Conservation (phyloP, 1,140 invertebrate genomes). For the Drosophila insularis region DNA sequence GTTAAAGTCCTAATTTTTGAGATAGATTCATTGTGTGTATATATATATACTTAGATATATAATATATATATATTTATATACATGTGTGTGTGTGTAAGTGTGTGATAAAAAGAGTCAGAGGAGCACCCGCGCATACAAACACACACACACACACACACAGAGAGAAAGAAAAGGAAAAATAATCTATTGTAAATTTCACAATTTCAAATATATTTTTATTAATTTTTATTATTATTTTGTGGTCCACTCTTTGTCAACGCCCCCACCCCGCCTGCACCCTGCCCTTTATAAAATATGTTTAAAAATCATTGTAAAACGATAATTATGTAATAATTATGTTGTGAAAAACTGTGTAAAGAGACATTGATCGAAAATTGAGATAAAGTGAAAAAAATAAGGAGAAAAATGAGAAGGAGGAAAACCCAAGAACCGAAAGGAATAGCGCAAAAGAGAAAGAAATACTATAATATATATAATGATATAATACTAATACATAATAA, state of each 20-base stretch:
- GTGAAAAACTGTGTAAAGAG: slow-evolving; percentile 63
- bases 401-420: not conserved
- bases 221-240: slow-evolving; percentile 1
- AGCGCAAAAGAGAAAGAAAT: slow-evolving; percentile 41
- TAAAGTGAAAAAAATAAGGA: not conserved
- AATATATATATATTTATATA: slow-evolving; percentile 2
- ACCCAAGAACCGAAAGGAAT: slow-evolving; percentile 3
- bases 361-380: slow-evolving; percentile 1
- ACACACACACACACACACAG: not conserved
- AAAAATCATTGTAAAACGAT: slow-evolving; percentile 46
- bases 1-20: not conserved
- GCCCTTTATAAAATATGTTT: slow-evolving; percentile 21
- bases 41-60: slow-evolving; percentile 18
- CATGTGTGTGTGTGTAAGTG: not conserved
- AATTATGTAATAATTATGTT: slow-evolving; percentile 76
- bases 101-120: not conserved
- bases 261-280: not conserved
- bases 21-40: not conserved
- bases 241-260: not conserved
- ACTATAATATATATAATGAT: slow-evolving; percentile 31
- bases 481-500: slow-evolving; percentile 11
- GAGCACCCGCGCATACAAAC: not conserved
- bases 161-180: not conserved
- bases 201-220: not conserved
- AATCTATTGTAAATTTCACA: slow-evolving; percentile 12